Evolutionary conservation across 2,113 vertebrate species (phyloP), one percentile per base, ranked within the genome.

Genomic region (Catharus fuscescens): DNA sequence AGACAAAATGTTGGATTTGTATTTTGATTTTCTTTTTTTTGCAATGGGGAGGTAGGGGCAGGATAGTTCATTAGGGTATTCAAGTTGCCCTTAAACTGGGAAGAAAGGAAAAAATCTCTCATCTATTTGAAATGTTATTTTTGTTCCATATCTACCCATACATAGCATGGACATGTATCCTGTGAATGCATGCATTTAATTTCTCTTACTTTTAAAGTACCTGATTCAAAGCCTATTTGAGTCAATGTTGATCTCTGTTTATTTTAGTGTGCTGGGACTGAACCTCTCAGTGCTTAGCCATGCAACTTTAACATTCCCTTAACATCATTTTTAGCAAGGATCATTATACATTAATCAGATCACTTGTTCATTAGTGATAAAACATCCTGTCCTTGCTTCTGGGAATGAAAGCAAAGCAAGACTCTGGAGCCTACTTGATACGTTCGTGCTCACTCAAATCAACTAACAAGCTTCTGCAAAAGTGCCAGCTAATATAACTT

Each of bases 341-440:
- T 92, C 95, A 94, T 97, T 96, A 96, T 97, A 91, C 95, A 97
- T 97, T 97, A 96, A 96, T 96, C 95, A 96, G 92, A 96, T 97
- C 92, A 81, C 94, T 97, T 97, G 94, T 97, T 96, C 96, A 95
- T 96, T 96, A 97, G 92, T 93, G 93, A 89, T 96, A 95, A 97
- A 96, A 94, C 95, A 96, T 97, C 93, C 90, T 96, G 93, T 96
- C 95, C 95, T 97, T 96, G 90, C 95, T 96, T 96, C 96, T 96
- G 94, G 95, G 92, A 97, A 93, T 96, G 88, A 96, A 97, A 96
- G 95, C 86, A 94, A 95, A 96, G 93, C 93, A 93, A 81, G 92
- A 88, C 96, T 97, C 94, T 90, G 82, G 88, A 96, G 93, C 90
- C 88, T 96, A 90, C 80, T 97, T 96, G 93, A 76, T 96, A 76